Evolutionary conservation across 2,888 invertebrate genomes (phyloP).

Genomic region (Synergus itoensis): DNA sequence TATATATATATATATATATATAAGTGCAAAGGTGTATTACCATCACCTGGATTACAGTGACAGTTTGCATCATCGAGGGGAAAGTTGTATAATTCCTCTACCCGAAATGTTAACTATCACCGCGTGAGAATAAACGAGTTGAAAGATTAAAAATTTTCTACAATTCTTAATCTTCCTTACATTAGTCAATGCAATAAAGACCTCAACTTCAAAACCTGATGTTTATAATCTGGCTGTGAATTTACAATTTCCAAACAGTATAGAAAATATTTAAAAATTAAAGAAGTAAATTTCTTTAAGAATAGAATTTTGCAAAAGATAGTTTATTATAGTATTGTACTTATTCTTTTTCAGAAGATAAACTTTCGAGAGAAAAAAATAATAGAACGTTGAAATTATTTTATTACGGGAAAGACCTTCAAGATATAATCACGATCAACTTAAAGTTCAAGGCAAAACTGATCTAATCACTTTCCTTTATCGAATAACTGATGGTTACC

Average conservation of each 20-base stretch:
- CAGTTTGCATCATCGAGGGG: slow-evolving; percentile 59
- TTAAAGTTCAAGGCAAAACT: slow-evolving; percentile 15
- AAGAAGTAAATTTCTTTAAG: background rate
- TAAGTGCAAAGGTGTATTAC: slow-evolving; percentile 41
- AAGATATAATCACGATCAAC: background rate
- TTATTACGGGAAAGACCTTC: background rate
- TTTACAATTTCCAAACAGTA: too few relatives aligned
- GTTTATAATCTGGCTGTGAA: background rate
- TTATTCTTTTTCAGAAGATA: background rate
- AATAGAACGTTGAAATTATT: background rate
- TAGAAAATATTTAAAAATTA: too few relatives aligned
- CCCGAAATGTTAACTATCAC: slow-evolving; percentile 53
- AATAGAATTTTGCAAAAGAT: background rate
- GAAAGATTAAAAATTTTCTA: background rate
- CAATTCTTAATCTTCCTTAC: background rate
- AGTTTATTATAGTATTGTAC: background rate
- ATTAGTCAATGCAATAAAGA: background rate
- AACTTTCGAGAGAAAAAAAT: background rate
- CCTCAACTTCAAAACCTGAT: background rate
- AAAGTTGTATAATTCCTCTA: slow-evolving; percentile 56
- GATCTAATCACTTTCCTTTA: background rate
- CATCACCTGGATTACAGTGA: slow-evolving; percentile 50
- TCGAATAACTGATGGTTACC: background rate
- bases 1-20: background rate
- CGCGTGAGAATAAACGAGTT: slow-evolving; percentile 18